Conservation (phyloP, 2,888 invertebrate genomes). For the Argyresthia goedartella region DNA sequence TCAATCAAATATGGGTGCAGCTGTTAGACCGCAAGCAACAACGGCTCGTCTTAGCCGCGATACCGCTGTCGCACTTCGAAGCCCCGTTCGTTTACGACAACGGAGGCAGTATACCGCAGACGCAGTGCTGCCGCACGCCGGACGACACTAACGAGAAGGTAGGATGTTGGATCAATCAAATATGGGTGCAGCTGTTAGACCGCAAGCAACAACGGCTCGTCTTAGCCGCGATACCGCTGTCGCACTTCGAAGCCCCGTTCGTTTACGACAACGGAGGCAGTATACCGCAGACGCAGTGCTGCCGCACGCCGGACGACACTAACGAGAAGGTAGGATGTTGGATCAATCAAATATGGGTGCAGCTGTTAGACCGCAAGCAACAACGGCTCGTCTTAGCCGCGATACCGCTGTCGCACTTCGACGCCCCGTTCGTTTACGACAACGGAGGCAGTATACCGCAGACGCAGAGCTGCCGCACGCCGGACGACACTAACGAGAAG, state of each 20-base stretch:
- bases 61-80: slow-evolving; percentile 84
- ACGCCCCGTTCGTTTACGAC: slow-evolving; percentile 48
- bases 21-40: slow-evolving; percentile 92
- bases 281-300: slow-evolving; percentile 23
- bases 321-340: no score
- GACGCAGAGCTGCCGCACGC: neutral
- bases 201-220: slow-evolving; percentile 89
- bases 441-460: slow-evolving; percentile 29
- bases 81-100: slow-evolving; percentile 47
- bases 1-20: no score
- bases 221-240: slow-evolving; percentile 84
- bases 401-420: slow-evolving; percentile 84
- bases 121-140: neutral
- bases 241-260: slow-evolving; percentile 75
- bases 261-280: slow-evolving; percentile 34
- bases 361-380: slow-evolving; percentile 90
- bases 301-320: neutral
- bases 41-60: slow-evolving; percentile 83
- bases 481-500: neutral
- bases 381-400: slow-evolving; percentile 86
- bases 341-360: slow-evolving; percentile 87
- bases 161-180: no score
- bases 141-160: neutral
- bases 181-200: no score
- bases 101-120: slow-evolving; percentile 27